Evolutionary conservation across 2,113 vertebrate species (phyloP), one percentile per base, ranked within the genome.

Genomic region (Nanger granti): DNA sequence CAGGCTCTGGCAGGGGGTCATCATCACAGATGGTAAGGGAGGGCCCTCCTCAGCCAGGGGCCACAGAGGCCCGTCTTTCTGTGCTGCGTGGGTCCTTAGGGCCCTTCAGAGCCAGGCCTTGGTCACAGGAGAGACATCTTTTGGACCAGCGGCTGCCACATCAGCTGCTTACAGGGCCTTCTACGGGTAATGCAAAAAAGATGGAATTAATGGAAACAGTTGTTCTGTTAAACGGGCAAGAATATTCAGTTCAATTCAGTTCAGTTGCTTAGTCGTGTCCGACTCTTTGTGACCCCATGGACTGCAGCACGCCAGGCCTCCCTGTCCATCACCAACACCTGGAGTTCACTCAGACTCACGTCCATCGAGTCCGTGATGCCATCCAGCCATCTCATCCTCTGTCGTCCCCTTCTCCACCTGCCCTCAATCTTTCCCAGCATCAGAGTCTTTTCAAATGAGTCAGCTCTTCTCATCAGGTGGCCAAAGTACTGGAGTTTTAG

Each of bases 41-140:
- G 41, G 31, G 2, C 7, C 14, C 11, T 69, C 14, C 34, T 59
- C 10, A 54, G 20, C 62, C 88, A 62, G 85, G 4, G 5, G 47
- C 31, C 1, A 0, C 0, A 5, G 47, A 47, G 41, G 28, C n/a
- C 59, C 4, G 0, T 34, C 55, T 59, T 5, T 29, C 55, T 55
- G 41, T 14, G 49, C 86, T 86, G 7, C 4, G 0, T 47, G 59
- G 13, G 18, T 49, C 54, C 80, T 52, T 5, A 12, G 64, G 13
- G 3, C 52, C 12, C 41, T 22, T 57, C 3, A 1, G 1, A 12
- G 44, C 87, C 24, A 93, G 26, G 24, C 12, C 17, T 41, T 62
- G 4, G 24, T 66, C 52, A 26, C 44, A 8, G 37, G 86, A 54
- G 12, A 1, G 2, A 52, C 8, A 52, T 31, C 24, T 49, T 24